Evolutionary conservation across 1,140 invertebrate genomes (phyloP).

Genomic region (Apis cerana): DNA sequence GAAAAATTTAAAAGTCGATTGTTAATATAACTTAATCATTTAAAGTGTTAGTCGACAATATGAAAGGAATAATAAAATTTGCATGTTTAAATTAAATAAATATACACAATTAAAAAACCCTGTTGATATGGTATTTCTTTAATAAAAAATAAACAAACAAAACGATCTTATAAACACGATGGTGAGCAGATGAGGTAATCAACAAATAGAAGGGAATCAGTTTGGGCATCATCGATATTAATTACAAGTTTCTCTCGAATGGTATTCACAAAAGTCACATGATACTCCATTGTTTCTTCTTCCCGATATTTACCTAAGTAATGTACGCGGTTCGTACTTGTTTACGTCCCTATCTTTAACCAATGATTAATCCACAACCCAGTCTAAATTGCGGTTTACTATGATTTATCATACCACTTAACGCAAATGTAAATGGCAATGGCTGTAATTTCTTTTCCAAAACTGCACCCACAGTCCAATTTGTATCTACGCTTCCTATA

Average conservation of each 20-base stretch:
- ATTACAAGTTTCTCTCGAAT: slow-evolving; percentile 43
- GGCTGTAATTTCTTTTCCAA: slow-evolving; percentile 96
- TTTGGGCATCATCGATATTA: slow-evolving; percentile 30
- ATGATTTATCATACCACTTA: slow-evolving; percentile 97
- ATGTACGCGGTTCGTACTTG: not conserved
- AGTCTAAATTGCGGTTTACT: slow-evolving; percentile 93
- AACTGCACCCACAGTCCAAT: slow-evolving; percentile 96
- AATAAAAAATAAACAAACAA: slow-evolving; percentile 61
- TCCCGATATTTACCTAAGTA: slow-evolving; percentile 38
- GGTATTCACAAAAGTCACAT: slow-evolving; percentile 14
- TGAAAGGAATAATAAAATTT: not conserved
- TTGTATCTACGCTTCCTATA: slow-evolving; percentile 95
- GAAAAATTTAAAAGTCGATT: not conserved
- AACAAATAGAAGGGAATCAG: slow-evolving; percentile 30
- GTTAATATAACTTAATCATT: not conserved
- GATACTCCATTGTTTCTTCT: slow-evolving; percentile 43
- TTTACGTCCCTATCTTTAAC: slow-evolving; percentile 80
- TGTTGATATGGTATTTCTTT: slow-evolving; percentile 48
- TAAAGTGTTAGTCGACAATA: not conserved
- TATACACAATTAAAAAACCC: slow-evolving; percentile 11
- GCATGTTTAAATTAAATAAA: slow-evolving; percentile 6
- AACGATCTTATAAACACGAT: slow-evolving; percentile 42
- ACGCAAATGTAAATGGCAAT: slow-evolving; percentile 95
- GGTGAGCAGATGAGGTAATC: slow-evolving; percentile 21
- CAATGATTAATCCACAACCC: slow-evolving; percentile 93